Evolutionary conservation across 2,113 vertebrate species (phyloP).

Genomic region (Sarotherodon lohbergeri): DNA sequence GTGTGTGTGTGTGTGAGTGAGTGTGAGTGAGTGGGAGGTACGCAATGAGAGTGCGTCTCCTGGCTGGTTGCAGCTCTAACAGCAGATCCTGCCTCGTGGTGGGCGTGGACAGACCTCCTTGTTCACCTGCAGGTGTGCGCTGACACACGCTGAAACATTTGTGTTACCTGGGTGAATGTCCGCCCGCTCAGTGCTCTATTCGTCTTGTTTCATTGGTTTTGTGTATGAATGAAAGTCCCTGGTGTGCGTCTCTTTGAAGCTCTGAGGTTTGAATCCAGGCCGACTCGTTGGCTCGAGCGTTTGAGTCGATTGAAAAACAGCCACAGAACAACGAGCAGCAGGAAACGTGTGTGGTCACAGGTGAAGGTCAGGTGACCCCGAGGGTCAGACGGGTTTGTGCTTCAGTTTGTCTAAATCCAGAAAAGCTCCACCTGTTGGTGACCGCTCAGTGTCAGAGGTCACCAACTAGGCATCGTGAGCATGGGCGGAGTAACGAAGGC

Average conservation of each 20-base stretch:
- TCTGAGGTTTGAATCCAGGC: neutral
- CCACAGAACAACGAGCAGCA: neutral
- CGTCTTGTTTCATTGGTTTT: fast-evolving
- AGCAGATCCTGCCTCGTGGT: neutral
- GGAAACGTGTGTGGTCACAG: neutral
- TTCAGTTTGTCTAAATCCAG: neutral
- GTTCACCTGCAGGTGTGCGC: neutral
- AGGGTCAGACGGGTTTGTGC: neutral
- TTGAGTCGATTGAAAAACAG: neutral
- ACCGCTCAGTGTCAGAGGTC: neutral
- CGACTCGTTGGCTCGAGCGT: neutral
- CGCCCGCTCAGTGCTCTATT: fast-evolving
- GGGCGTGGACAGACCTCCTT: neutral
- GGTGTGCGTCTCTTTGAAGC: neutral
- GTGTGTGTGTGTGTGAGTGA: neutral
- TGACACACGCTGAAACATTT: neutral
- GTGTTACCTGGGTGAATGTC: neutral
- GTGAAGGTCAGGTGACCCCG: neutral
- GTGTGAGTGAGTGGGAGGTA: neutral
- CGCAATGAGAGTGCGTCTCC: neutral
- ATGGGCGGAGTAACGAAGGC: neutral
- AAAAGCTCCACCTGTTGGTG: neutral
- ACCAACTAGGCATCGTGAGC: neutral
- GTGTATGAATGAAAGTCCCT: neutral
- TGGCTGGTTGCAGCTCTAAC: neutral